A percentile compares a stretch with the other conserved stretches of the same genome.
These are phyloP conservation scores for Biston betularia DNA, from an alignment of 2,888 invertebrate genomes.

Conservation along the genomic window DNA sequence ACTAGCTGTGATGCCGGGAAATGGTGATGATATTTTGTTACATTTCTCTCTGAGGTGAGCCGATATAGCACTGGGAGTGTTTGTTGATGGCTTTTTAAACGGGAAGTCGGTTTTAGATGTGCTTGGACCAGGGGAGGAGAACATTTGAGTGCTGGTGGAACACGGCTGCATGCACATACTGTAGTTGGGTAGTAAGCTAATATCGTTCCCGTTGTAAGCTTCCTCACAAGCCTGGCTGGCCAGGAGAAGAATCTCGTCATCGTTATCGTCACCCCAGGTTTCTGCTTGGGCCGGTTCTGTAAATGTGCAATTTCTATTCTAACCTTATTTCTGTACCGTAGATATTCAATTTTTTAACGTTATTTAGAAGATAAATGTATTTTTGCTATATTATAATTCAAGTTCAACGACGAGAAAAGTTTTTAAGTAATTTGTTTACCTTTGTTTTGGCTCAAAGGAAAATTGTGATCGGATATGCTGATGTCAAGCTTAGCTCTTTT, in stretches of 20 bases:
- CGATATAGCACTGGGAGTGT: constrained; percentile 55
- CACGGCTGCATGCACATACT: constrained; percentile 72
- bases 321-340: neutral
- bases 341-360: neutral
- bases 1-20: constrained; percentile 72
- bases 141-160: constrained; percentile 74
- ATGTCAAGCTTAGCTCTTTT: constrained; percentile 78
- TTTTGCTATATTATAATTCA: neutral
- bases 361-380: neutral
- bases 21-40: constrained; percentile 71
- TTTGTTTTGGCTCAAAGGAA: constrained; percentile 78
- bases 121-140: constrained; percentile 54
- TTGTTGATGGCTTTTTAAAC: constrained; percentile 70
- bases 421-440: constrained; percentile 52
- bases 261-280: constrained; percentile 80
- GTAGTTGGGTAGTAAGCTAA: constrained; percentile 68
- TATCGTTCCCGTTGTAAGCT: constrained; percentile 59
- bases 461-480: constrained; percentile 75
- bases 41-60: constrained; percentile 72
- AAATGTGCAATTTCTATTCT: neutral
- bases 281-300: constrained; percentile 52
- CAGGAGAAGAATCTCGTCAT: constrained; percentile 78
- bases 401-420: neutral
- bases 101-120: constrained; percentile 64
- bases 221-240: constrained; percentile 82